Conservation (phyloP, 2,888 invertebrate species). For the Xestia xanthographa region DNA sequence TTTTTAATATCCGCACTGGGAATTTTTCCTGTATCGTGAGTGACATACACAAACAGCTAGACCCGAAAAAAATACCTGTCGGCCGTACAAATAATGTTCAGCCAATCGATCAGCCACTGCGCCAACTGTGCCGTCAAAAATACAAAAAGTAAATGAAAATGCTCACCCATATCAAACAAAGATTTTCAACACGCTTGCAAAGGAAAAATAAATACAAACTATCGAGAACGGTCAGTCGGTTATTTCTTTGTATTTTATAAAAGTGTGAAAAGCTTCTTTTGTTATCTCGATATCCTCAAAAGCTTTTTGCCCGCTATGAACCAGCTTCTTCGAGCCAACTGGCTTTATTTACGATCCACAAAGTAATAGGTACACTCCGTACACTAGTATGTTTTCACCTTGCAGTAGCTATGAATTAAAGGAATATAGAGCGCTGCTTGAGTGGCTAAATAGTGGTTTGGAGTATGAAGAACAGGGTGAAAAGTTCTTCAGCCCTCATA, state of each 20-base stretch:
- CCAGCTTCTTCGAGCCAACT: conserved; percentile 28
- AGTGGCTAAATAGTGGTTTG: neutral
- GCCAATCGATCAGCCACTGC: too few relatives aligned
- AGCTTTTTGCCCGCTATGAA: conserved; percentile 9
- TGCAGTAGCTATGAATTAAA: conserved; percentile 5
- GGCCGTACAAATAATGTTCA: neutral
- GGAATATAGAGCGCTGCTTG: conserved; percentile 15
- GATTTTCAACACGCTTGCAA: neutral
- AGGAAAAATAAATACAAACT: neutral
- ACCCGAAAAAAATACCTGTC: neutral
- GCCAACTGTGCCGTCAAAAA: neutral
- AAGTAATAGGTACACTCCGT: conserved; percentile 3
- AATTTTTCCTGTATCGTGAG: neutral
- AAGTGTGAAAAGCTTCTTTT: conserved; percentile 23
- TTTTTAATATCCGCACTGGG: too few relatives aligned
- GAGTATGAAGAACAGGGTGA: too few relatives aligned
- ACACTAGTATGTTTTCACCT: neutral
- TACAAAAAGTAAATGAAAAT: neutral
- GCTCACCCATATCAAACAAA: neutral
- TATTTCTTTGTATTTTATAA: conserved; percentile 5
- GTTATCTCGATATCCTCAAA: conserved; percentile 5
- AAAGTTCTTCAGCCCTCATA: too few relatives aligned
- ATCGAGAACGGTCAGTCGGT: neutral
- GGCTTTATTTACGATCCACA: conserved; percentile 49
- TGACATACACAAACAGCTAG: neutral